Evolutionary conservation across 2,888 invertebrate genomes (phyloP).

Genomic region (Synergus japonicus): DNA sequence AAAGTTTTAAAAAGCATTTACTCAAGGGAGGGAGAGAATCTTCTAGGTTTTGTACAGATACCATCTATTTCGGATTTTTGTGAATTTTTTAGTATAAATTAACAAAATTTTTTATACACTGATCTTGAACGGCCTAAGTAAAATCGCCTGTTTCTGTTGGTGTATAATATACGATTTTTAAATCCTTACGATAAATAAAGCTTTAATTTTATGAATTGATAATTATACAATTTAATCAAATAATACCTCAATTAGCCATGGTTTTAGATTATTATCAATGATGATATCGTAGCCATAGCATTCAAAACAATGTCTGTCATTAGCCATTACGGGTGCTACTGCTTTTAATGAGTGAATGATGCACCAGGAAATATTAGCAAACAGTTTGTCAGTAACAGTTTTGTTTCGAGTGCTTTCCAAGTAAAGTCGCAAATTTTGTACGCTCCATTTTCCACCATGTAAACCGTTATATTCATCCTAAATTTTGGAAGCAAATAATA

Average conservation of each 20-base stretch:
- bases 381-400: slow-evolving; percentile 91
- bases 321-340: slow-evolving; percentile 94
- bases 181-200: no score
- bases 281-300: slow-evolving; percentile 98
- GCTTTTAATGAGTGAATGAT: slow-evolving; percentile 96
- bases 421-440: slow-evolving; percentile 92
- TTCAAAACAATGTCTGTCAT: slow-evolving; percentile 94
- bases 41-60: no score
- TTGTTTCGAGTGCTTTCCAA: slow-evolving; percentile 94
- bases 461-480: slow-evolving; percentile 95
- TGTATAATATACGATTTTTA: no score
- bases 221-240: background rate
- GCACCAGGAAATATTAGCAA: slow-evolving; percentile 92
- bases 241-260: slow-evolving; percentile 80
- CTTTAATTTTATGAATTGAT: no score
- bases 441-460: slow-evolving; percentile 96
- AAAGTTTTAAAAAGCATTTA: no score
- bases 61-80: no score
- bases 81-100: no score
- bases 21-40: no score
- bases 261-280: slow-evolving; percentile 95
- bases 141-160: no score
- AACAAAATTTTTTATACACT: no score
- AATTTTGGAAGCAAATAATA: slow-evolving; percentile 50
- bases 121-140: no score